A percentile compares a stretch with the other conserved stretches of the same genome.
These are phyloP conservation scores for Elymnias hypermnestra DNA, from an alignment of 1,140 invertebrate species.

Conservation along the genomic window DNA sequence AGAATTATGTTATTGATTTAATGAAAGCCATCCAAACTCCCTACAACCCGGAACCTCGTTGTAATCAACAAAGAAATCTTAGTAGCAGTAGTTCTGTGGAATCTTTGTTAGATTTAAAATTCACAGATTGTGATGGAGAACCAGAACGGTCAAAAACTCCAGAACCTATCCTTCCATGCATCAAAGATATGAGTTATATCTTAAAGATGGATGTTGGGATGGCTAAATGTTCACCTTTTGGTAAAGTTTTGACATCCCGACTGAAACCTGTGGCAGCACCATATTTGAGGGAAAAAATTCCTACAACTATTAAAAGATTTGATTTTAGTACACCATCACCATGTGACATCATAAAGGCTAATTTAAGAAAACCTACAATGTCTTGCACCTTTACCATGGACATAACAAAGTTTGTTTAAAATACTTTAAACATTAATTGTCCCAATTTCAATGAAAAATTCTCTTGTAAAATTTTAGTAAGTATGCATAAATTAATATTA, in stretches of 20 bases:
- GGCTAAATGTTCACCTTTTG: conserved; percentile 49
- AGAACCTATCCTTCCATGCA: conserved; percentile 36
- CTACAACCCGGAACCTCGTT: conserved; percentile 1
- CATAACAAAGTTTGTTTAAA: conserved; percentile 1
- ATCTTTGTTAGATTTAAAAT: conserved; percentile 39
- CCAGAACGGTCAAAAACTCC: conserved; percentile 14
- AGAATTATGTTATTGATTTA: conserved; percentile 45
- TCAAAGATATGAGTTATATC: conserved; percentile 50
- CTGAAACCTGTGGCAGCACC: conserved; percentile 35
- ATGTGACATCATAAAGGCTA: conserved; percentile 49
- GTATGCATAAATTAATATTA: too few relatives aligned
- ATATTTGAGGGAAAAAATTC: conserved; percentile 35
- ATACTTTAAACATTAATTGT: too few relatives aligned
- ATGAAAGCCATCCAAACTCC: conserved; percentile 39
- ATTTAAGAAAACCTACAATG: conserved; percentile 35
- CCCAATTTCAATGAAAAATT: too few relatives aligned
- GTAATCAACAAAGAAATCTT: conserved; percentile 18
- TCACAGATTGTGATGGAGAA: conserved; percentile 28
- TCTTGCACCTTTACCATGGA: conserved; percentile 16
- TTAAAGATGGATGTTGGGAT: conserved; percentile 34
- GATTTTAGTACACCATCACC: conserved; percentile 51
- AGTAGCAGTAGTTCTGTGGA: conserved; percentile 48
- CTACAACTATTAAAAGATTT: conserved; percentile 35
- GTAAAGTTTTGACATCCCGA: conserved; percentile 42
- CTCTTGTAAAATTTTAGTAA: too few relatives aligned